These are phyloP conservation scores for Rhopalosiphum maidis DNA, from an alignment of 1,140 invertebrate species.

Conservation along the genomic window DNA sequence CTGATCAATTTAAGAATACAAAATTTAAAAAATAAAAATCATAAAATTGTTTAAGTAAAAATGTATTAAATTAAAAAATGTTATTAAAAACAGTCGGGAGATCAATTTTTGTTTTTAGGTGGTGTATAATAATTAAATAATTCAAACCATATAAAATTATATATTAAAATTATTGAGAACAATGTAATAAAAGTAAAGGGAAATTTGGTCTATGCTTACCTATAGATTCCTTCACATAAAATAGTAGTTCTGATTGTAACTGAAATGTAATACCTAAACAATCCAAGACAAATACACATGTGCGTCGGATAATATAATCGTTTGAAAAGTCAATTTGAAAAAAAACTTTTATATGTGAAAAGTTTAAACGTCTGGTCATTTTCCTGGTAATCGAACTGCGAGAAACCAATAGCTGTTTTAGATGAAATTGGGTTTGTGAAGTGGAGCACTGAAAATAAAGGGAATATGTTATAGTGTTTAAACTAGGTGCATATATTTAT, in stretches of 20 bases:
- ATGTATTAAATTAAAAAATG: background rate
- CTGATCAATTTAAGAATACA: too few species aligned
- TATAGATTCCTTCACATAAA: background rate
- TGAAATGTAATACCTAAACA: conserved; percentile 23
- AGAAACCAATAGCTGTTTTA: conserved; percentile 38
- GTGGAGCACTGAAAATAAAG: conserved; percentile 7
- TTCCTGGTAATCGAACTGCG: conserved; percentile 15
- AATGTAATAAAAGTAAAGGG: background rate
- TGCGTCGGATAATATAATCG: conserved; percentile 49
- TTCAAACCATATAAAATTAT: background rate
- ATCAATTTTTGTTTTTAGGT: background rate
- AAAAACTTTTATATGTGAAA: conserved; percentile 57
- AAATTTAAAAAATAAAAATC: too few species aligned
- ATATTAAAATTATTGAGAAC: background rate
- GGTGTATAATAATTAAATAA: background rate
- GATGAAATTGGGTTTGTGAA: conserved; percentile 31
- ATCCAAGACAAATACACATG: background rate
- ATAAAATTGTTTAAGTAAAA: too few species aligned
- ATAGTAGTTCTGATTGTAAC: background rate
- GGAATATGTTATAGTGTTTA: background rate
- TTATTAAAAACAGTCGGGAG: background rate
- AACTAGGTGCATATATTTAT: background rate
- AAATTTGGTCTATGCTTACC: background rate
- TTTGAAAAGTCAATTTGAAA: conserved; percentile 20
- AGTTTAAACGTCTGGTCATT: conserved; percentile 55